A percentile compares a stretch with the other conserved stretches of the same genome.
These are phyloP conservation scores for Zaprionus obscuricornis DNA, from an alignment of 2,888 invertebrate species.

Conservation along the genomic window DNA sequence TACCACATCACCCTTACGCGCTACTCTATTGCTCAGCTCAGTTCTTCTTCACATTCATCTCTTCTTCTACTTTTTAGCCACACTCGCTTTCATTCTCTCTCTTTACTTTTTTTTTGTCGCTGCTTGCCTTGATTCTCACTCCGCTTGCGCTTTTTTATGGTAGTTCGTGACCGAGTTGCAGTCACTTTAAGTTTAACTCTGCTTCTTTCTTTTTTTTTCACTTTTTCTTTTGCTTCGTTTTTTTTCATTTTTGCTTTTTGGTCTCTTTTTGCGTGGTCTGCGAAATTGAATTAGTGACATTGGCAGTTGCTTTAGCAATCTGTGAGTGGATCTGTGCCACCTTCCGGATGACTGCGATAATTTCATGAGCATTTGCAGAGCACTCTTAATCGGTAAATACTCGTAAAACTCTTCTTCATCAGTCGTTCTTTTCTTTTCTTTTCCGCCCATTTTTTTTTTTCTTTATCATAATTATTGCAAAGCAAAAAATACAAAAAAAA, in stretches of 20 bases:
- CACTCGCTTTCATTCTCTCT: slow-evolving; percentile 41
- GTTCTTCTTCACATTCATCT: slow-evolving; percentile 7
- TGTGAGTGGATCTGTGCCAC: slow-evolving; percentile 42
- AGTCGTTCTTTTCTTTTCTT: too few species aligned
- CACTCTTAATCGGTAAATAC: slow-evolving; percentile 18
- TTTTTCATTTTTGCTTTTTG: slow-evolving; percentile 13
- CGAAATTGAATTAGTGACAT: slow-evolving; percentile 75
- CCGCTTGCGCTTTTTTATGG: slow-evolving; percentile 69
- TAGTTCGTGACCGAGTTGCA: slow-evolving; percentile 76
- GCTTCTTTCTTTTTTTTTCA: too few species aligned
- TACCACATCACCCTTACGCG: neutral
- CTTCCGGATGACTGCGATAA: slow-evolving; percentile 35
- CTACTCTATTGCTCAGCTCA: neutral
- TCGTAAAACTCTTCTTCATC: too few species aligned
- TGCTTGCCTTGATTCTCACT: slow-evolving; percentile 31
- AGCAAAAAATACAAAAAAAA: too few species aligned
- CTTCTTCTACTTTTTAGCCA: slow-evolving; percentile 21
- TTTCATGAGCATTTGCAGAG: slow-evolving; percentile 28
- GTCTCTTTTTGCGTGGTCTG: slow-evolving; percentile 45
- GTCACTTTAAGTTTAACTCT: slow-evolving; percentile 38
- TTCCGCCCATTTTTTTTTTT: too few species aligned
- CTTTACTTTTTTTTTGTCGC: slow-evolving; percentile 10
- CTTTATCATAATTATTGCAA: too few species aligned
- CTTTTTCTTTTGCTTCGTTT: slow-evolving; percentile 26
- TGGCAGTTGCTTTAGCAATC: slow-evolving; percentile 67